A percentile compares a stretch with the other conserved stretches of the same genome.
Evolutionary conservation across 2,888 invertebrate genomes (phyloP).

Genomic region (Caradrina clavipalpis): DNA sequence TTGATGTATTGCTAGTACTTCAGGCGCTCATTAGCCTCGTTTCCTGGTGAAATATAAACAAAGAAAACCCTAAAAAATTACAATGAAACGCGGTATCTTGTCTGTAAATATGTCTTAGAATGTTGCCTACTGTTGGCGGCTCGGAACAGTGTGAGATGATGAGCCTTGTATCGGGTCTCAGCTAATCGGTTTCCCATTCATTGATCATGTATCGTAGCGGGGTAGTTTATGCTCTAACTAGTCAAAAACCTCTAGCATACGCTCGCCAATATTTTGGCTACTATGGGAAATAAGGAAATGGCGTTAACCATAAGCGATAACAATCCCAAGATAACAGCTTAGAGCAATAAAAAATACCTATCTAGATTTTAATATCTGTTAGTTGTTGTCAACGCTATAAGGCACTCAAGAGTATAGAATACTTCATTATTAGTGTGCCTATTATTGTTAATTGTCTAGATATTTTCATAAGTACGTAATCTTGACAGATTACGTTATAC

Average conservation of each 20-base stretch:
- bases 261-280: not conserved
- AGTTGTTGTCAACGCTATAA: slow-evolving; percentile 14
- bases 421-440: not conserved
- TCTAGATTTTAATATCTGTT: slow-evolving; percentile 7
- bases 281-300: not conserved
- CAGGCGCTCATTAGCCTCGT: not conserved
- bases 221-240: not conserved
- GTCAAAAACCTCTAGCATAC: too few species aligned
- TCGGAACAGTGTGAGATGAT: not conserved
- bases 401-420: not conserved
- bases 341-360: not conserved
- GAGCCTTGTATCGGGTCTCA: not conserved
- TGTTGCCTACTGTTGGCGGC: not conserved
- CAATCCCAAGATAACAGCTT: not conserved
- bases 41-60: not conserved
- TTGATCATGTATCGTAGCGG: not conserved
- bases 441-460: too few species aligned
- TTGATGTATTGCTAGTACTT: not conserved
- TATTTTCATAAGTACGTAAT: slow-evolving; percentile 11
- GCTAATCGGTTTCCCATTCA: not conserved
- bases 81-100: too few species aligned
- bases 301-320: not conserved
- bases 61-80: too few species aligned
- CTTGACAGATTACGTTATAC: slow-evolving; percentile 7
- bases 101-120: not conserved